Conservation (phyloP, 1,140 invertebrate species). For the Drosophila bocki region DNA sequence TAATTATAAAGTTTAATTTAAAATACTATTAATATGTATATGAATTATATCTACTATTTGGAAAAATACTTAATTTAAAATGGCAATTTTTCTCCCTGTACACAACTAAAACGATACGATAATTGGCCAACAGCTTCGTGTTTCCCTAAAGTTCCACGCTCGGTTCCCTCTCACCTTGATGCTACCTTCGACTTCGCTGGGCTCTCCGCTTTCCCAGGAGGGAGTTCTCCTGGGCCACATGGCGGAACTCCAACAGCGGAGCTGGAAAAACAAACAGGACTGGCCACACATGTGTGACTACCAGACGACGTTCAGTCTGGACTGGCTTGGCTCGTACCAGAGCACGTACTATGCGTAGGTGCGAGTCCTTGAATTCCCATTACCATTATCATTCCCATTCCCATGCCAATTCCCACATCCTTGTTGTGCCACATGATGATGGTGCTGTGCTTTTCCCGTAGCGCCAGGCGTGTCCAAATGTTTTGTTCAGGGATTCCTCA, state of each 20-base stretch:
- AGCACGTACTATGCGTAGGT: constrained; percentile 75
- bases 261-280: constrained; percentile 61
- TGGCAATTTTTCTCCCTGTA: background rate
- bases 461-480: constrained; percentile 69
- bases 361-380: constrained; percentile 56
- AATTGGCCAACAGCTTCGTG: background rate
- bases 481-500: constrained; percentile 65
- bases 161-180: constrained; percentile 34
- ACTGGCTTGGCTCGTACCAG: background rate
- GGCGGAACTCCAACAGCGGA: constrained; percentile 35
- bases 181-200: constrained; percentile 62
- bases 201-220: constrained; percentile 50
- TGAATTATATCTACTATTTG: no score
- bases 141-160: constrained; percentile 1
- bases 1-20: background rate
- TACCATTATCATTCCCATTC: constrained; percentile 1
- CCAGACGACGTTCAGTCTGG: background rate
- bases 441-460: constrained; percentile 74
- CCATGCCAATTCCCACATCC: constrained; percentile 28
- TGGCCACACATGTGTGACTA: constrained; percentile 48
- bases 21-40: background rate
- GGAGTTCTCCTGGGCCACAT: constrained; percentile 57
- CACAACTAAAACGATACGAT: background rate
- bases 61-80: background rate
- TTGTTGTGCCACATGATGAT: constrained; percentile 66